Conservation (phyloP, 2,888 invertebrate genomes). For the Nysson spinosus region DNA sequence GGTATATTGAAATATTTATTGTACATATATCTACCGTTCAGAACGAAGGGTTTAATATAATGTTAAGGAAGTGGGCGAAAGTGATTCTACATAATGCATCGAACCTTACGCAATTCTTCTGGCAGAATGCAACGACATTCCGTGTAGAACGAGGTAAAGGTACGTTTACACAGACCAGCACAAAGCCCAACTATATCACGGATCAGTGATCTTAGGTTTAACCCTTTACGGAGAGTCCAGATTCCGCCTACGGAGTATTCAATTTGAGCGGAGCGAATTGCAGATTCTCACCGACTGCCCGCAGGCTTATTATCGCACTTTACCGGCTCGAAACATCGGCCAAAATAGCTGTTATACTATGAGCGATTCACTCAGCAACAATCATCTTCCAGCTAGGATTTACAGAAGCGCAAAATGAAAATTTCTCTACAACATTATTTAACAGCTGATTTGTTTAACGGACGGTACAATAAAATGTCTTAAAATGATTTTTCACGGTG, state of each 20-base stretch:
- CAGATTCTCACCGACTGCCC: constrained; percentile 73
- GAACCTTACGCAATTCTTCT: neutral
- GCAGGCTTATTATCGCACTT: constrained; percentile 75
- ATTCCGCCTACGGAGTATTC: constrained; percentile 70
- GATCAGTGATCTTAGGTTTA: constrained; percentile 73
- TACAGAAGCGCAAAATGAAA: constrained; percentile 24
- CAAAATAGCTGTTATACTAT: constrained; percentile 58
- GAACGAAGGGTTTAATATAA: too few relatives aligned
- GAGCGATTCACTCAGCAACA: constrained; percentile 41
- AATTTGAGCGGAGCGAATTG: constrained; percentile 73
- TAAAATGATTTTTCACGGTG: too few relatives aligned
- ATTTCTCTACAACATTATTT: neutral
- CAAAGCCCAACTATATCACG: constrained; percentile 70
- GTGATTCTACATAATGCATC: constrained; percentile 28
- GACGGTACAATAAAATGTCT: neutral
- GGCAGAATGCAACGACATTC: constrained; percentile 33
- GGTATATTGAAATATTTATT: too few relatives aligned
- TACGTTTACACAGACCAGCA: constrained; percentile 53
- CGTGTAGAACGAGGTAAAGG: constrained; percentile 39
- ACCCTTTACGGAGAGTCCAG: constrained; percentile 67
- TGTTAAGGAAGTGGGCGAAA: constrained; percentile 40
- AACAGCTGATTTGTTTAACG: neutral
- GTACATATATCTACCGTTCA: too few relatives aligned
- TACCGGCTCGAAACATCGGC: constrained; percentile 67
- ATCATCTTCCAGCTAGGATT: constrained; percentile 43